Evolutionary conservation across 2,797 vertebrate species (phyloP).

Genomic region (Stomatorhinus walkeri): DNA sequence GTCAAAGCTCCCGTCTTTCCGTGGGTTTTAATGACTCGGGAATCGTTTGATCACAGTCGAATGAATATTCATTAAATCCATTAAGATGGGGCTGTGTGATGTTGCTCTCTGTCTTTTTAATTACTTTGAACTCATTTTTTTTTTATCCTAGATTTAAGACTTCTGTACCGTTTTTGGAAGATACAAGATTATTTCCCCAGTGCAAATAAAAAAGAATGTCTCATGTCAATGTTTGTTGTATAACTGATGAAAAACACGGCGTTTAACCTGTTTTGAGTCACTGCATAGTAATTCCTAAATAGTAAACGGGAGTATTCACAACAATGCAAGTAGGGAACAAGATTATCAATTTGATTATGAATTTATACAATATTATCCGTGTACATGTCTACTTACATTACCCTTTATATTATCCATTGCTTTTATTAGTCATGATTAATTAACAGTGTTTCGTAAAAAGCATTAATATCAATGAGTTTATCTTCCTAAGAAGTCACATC

Average conservation of each 20-base stretch:
- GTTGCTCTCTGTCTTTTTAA: constrained; percentile 30
- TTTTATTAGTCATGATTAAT: not conserved
- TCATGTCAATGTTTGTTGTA: not conserved
- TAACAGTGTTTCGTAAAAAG: not conserved
- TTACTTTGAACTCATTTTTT: not conserved
- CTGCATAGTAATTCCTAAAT: not conserved
- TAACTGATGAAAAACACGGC: not conserved
- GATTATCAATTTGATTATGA: not conserved
- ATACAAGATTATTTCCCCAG: not conserved
- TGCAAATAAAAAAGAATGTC: not conserved
- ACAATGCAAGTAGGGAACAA: not conserved
- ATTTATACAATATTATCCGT: not conserved
- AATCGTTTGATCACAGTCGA: constrained; percentile 46
- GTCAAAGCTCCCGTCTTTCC: not conserved
- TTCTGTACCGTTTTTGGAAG: not conserved
- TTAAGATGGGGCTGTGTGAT: constrained; percentile 57
- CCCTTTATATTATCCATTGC: not conserved
- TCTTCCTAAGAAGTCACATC: not conserved
- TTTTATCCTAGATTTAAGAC: not conserved
- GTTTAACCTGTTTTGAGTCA: not conserved
- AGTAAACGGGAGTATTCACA: not conserved
- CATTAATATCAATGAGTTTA: not conserved
- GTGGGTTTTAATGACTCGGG: constrained; percentile 38
- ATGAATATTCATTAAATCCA: constrained; percentile 58
- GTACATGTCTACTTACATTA: not conserved